Evolutionary conservation across 2,113 vertebrate genomes (phyloP).

Genomic region (Neopipo cinnamomea): DNA sequence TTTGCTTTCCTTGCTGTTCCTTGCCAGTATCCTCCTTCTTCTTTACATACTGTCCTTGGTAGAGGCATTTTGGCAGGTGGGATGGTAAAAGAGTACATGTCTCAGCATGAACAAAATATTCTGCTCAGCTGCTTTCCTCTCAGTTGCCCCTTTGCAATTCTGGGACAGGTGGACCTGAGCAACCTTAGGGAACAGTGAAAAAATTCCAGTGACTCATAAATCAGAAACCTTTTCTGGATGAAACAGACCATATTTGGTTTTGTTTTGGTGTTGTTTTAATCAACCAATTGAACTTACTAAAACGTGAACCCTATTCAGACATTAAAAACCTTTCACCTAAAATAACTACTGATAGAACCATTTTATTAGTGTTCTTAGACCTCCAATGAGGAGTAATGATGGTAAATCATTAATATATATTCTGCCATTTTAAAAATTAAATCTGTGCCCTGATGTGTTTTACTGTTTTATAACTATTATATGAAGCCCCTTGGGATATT

Average conservation of each 20-base stretch:
- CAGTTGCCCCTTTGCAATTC: neutral
- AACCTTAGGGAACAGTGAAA: neutral
- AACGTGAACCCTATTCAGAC: neutral
- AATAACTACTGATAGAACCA: neutral
- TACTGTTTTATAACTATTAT: constrained; percentile 50
- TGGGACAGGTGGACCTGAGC: neutral
- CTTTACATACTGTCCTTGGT: neutral
- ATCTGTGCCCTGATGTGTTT: constrained; percentile 51
- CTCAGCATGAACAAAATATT: neutral
- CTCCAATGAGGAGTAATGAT: constrained; percentile 16
- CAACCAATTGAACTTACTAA: neutral
- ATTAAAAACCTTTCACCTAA: constrained; percentile 38
- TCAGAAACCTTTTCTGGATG: neutral
- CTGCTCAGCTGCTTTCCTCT: neutral
- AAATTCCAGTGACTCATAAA: neutral
- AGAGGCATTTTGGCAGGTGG: neutral
- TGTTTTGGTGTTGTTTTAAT: neutral
- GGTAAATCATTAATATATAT: constrained; percentile 65
- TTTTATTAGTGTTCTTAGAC: constrained; percentile 53
- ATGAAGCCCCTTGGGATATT: constrained; percentile 49
- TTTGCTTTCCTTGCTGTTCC: neutral
- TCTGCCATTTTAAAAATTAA: constrained; percentile 68
- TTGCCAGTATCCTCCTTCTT: neutral
- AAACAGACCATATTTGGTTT: neutral
- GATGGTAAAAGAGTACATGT: neutral